These are phyloP conservation scores for Cyprinodon brontotheroides DNA, from an alignment of 2,113 vertebrate genomes.

Conservation along the genomic window DNA sequence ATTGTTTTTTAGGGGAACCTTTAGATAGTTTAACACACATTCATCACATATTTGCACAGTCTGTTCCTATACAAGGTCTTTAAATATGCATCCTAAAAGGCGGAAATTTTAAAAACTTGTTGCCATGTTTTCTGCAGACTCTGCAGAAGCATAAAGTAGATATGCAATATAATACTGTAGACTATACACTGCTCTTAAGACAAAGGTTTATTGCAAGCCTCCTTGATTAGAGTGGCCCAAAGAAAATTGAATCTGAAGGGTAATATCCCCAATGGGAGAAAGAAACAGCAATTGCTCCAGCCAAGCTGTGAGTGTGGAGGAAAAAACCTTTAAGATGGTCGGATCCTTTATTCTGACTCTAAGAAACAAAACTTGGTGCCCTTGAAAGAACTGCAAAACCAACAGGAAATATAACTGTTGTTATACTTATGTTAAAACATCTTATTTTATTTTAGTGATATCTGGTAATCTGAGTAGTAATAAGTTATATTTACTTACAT, in stretches of 20 bases:
- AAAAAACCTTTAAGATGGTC: conserved; percentile 25
- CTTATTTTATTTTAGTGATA: not conserved
- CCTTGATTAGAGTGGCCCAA: conserved; percentile 53
- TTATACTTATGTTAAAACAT: not conserved
- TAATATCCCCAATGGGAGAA: conserved; percentile 40
- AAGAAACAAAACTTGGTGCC: conserved; percentile 14
- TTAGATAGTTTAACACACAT: not conserved
- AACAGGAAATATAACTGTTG: not conserved
- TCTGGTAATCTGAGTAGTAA: too few relatives aligned
- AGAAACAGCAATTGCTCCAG: conserved; percentile 20
- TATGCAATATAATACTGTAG: conserved; percentile 31
- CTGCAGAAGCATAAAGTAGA: conserved; percentile 16
- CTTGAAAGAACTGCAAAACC: not conserved
- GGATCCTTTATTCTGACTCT: conserved; percentile 29
- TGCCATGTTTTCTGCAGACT: conserved; percentile 4
- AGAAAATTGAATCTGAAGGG: conserved; percentile 44
- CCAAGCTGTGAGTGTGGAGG: conserved; percentile 19
- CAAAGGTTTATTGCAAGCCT: conserved; percentile 41
- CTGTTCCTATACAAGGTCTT: not conserved
- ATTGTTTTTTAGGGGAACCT: not conserved
- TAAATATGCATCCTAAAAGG: not conserved
- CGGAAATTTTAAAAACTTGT: conserved; percentile 3
- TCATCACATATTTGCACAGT: not conserved
- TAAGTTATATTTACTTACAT: too few relatives aligned
- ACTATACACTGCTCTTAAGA: conserved; percentile 33